Base-by-base conservation (phyloP, 2,797 vertebrate species). In the Buphagus erythrorhynchus region DNA sequence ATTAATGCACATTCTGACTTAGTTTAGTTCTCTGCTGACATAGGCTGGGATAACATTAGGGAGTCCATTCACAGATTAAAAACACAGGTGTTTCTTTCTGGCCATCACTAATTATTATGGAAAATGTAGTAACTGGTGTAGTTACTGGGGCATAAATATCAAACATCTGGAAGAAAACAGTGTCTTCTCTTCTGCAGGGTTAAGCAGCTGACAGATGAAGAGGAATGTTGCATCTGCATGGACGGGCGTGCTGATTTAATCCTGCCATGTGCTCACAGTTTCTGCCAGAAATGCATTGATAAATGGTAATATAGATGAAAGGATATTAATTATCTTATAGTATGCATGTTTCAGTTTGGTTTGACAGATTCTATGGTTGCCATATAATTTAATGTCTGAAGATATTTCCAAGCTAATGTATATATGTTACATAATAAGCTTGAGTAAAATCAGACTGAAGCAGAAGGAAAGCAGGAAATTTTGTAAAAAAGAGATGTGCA, bases 251-350 rank as follows among this genome's bases (percentile, higher is more conserved):
- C 98, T 28, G 99, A 99, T 97, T 98, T 99, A 49, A 99, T 99
- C 93, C 98, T 99, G 77, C 99, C 99, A 0, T 99, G 99, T 62
- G 98, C 99, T 28, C 99, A 99, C 98, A 99, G 98, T 97, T 99
- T 99, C 98, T 99, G 99, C 97, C 99, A 99, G 98, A 99, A 99
- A 90, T 99, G 99, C 97, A 99, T 99, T 68, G 99, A 99, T 96
- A 99, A 99, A 97, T 99, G 99, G 99, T 99, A 97, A 97, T 97
- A 42, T 42, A 69, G 54, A n/a, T 26, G 57, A 75, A 83, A 90
- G 36, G 10, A 54, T 66, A 52, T 38, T 77, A 3, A 15, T 89
- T 92, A 19, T 63, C 88, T 88, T 68, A 33, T 42, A 36, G 16
- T 38, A 16, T 35, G 26, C 67, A 8, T 45, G 26, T 76, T 88